These are phyloP conservation scores for Octodon degus DNA, from an alignment of 2,113 vertebrate genomes.

Conservation along the genomic window DNA sequence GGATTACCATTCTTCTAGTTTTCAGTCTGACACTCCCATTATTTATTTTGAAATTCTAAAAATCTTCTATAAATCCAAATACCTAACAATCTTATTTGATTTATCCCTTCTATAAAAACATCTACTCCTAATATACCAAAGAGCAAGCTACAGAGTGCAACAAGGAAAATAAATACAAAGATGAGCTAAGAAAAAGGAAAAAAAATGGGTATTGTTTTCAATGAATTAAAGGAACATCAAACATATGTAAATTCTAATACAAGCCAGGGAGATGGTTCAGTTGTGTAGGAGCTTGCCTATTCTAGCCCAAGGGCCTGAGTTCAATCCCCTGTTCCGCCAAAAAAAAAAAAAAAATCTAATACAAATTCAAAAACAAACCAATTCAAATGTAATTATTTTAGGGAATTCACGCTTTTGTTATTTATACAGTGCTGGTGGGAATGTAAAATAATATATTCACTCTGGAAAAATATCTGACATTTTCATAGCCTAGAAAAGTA, in stretches of 20 bases:
- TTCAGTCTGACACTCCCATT: background rate
- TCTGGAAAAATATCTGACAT: background rate
- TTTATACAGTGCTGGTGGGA: background rate
- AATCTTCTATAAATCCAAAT: constrained; percentile 43
- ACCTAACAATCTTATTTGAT: constrained; percentile 30
- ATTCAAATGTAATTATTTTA: background rate
- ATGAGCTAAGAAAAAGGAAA: background rate
- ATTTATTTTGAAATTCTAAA: constrained; percentile 8
- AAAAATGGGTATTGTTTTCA: background rate
- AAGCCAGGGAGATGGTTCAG: no score
- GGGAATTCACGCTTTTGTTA: background rate
- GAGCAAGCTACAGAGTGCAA: background rate
- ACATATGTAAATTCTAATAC: background rate
- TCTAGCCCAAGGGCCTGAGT: no score
- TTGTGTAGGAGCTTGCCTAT: no score
- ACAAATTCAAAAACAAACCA: background rate
- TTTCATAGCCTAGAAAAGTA: constrained; percentile 1
- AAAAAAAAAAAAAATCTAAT: no score
- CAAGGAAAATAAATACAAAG: background rate
- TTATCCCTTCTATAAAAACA: constrained; percentile 6
- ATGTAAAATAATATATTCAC: background rate
- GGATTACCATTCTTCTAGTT: background rate
- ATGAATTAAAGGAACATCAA: background rate
- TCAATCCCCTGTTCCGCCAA: no score
- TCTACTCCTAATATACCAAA: constrained; percentile 1